Base-by-base conservation (phyloP, 2,888 invertebrate genomes). In the Platycnemis pennipes region DNA sequence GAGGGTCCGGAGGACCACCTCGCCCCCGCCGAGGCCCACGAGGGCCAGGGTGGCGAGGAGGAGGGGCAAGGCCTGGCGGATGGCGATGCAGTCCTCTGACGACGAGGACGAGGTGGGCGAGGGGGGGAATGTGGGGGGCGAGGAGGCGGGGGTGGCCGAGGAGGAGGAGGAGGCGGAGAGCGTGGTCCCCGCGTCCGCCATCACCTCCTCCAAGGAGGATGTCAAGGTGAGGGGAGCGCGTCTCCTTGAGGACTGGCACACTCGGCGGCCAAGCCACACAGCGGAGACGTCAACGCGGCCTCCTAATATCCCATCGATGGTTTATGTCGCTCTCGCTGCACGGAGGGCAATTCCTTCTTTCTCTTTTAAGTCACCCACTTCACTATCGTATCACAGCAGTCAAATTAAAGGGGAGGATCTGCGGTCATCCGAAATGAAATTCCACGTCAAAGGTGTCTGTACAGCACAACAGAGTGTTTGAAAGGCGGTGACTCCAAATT, bases 81-180 rank as follows among this genome's bases (percentile, higher is more conserved):
- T 91, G 91, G 91, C 91, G 37, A 69, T 69, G 91, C 91, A 91
- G 63, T 91, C 91, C 44, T 91, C 91, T 26, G 91, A 91, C 45
- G 91, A 91, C 53, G 91, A 91, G 44, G 91, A 91, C 63, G 87
- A 87, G 26, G 45, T 44, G n/a, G 26, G 44, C 42, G n/a, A 26
- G 56, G 63, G 26, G 89, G 26, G 2, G 89, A n/a, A 7, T 26
- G 87, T 8, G 13, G 53, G 31, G 88, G 22, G 26, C 26, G 49
- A 49, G 53, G 37, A n/a, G 49, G 37, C 26, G 37, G 89, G 56
- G 88, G 49, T 53, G 26, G 88, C n/a, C 5, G 37, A 46, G 88
- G 37, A 31, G 88, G 88, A 53, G 42, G 42, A 22, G 56, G 56
- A 63, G 89, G 56, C 89, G 42, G 56, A 37, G 56, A 56, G 56